phyloP scores from a whole-genome alignment of 2,888 invertebrate species.

The Drosophila merina region DNA sequence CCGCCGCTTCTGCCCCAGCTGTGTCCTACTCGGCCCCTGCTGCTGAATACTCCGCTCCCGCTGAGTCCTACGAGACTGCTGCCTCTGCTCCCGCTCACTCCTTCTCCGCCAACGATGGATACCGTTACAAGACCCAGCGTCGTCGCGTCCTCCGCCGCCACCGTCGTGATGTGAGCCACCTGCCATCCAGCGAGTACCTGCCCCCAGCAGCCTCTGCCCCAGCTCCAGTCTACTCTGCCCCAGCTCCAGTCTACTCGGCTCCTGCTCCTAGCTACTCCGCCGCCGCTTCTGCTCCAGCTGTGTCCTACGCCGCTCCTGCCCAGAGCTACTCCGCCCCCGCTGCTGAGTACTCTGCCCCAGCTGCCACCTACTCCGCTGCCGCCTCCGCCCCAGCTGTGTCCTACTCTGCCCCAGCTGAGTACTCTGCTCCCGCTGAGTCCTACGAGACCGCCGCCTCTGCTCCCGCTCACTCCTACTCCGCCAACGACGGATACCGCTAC shows the following conservation, averaged over 20 bases:
- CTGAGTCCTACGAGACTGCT: slow-evolving; percentile 26
- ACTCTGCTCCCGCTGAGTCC: slow-evolving; percentile 48
- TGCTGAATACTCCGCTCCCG: slow-evolving; percentile 34
- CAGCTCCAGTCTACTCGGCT: slow-evolving; percentile 42
- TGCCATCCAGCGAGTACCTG: slow-evolving; percentile 42
- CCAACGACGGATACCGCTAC: slow-evolving; percentile 82
- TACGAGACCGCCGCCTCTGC: slow-evolving; percentile 28
- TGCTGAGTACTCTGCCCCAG: slow-evolving; percentile 31
- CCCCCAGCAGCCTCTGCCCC: slow-evolving; percentile 42
- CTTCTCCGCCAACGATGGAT: slow-evolving; percentile 65
- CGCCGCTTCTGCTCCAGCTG: slow-evolving; percentile 61
- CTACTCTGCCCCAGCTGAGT: slow-evolving; percentile 38
- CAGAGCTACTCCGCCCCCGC: slow-evolving; percentile 43
- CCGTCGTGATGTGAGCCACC: slow-evolving; percentile 57
- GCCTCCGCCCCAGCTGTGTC: slow-evolving; percentile 48
- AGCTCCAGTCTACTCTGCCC: slow-evolving; percentile 44
- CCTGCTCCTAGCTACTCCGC: slow-evolving; percentile 44
- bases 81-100: slow-evolving; percentile 45
- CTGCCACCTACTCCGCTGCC: slow-evolving; percentile 34
- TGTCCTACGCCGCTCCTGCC: slow-evolving; percentile 65
- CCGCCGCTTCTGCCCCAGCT: slow-evolving; percentile 55
- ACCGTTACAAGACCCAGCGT: slow-evolving; percentile 73
- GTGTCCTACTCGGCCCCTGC: slow-evolving; percentile 58
- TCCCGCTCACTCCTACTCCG: slow-evolving; percentile 70
- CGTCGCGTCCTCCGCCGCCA: slow-evolving; percentile 54